phyloP scores from a whole-genome alignment of 2,888 invertebrate genomes.

The Agrochola lychnidis region DNA sequence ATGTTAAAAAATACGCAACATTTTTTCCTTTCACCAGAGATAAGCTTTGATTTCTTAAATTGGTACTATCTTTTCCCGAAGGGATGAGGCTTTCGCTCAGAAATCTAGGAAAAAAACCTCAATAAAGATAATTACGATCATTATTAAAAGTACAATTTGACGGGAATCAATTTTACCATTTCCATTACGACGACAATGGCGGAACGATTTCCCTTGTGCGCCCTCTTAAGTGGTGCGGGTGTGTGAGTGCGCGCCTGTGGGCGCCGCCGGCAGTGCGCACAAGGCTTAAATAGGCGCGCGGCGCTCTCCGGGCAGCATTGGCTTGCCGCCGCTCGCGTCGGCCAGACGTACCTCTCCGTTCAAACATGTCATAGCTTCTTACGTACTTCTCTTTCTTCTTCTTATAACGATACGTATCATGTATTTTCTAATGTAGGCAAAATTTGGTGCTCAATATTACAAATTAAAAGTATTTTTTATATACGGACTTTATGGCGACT shows the following conservation, averaged over 20 bases:
- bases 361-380: constrained; percentile 83
- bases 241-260: constrained; percentile 67
- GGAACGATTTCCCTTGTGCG: constrained; percentile 84
- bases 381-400: constrained; percentile 77
- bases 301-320: constrained; percentile 76
- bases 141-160: constrained; percentile 86
- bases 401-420: constrained; percentile 88
- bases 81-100: constrained; percentile 54
- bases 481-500: constrained; percentile 82
- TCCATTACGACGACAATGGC: constrained; percentile 87
- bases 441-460: constrained; percentile 87
- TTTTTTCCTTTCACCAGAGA: constrained; percentile 45
- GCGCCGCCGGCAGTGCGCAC: constrained; percentile 60
- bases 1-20: constrained; percentile 70
- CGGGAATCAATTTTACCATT: constrained; percentile 85
- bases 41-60: constrained; percentile 65
- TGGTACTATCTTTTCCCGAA: constrained; percentile 61
- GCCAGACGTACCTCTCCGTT: constrained; percentile 74
- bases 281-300: constrained; percentile 77
- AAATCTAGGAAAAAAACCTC: constrained; percentile 67
- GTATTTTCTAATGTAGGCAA: constrained; percentile 82
- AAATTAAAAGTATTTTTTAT: constrained; percentile 84
- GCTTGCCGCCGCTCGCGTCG: constrained; percentile 79
- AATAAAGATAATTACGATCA: constrained; percentile 86
- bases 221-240: constrained; percentile 79